Conservation (phyloP, 2,888 invertebrate genomes). For the Caenorhabditis japonica region DNA sequence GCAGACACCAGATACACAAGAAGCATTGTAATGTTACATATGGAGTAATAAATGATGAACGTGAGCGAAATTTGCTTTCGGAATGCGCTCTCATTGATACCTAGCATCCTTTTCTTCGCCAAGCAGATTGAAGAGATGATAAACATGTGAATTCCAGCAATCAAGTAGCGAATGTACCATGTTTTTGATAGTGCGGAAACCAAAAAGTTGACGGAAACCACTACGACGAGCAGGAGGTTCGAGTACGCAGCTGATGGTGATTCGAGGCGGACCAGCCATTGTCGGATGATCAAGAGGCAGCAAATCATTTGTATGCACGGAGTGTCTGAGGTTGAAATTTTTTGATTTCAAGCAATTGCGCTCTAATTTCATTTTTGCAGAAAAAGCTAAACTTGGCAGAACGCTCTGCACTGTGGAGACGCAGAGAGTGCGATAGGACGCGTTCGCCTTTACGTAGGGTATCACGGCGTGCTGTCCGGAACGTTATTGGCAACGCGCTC, state of each 20-base stretch:
- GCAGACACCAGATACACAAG: constrained; percentile 1
- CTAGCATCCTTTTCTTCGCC: constrained; percentile 8
- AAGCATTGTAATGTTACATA: neutral
- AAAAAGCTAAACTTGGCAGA: too few relatives aligned
- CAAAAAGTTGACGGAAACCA: constrained; percentile 26
- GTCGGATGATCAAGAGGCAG: constrained; percentile 36
- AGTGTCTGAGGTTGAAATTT: too few relatives aligned
- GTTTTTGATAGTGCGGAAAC: constrained; percentile 32
- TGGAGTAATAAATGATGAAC: constrained; percentile 4
- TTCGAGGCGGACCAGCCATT: constrained; percentile 37
- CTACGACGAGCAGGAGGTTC: constrained; percentile 22
- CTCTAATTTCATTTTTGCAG: too few relatives aligned
- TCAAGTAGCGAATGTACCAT: neutral
- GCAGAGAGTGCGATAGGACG: too few relatives aligned
- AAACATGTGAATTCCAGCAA: constrained; percentile 14
- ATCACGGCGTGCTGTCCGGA: too few relatives aligned
- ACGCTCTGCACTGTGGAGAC: too few relatives aligned
- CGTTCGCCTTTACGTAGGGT: too few relatives aligned
- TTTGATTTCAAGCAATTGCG: too few relatives aligned
- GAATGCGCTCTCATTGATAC: neutral
- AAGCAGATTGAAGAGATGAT: constrained; percentile 2
- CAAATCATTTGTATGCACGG: constrained; percentile 50
- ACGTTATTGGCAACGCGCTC: too few relatives aligned
- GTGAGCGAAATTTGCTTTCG: neutral
- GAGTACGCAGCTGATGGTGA: constrained; percentile 35